Conservation (phyloP, 2,888 invertebrate species). For the Petrolisthes manimaculis region DNA sequence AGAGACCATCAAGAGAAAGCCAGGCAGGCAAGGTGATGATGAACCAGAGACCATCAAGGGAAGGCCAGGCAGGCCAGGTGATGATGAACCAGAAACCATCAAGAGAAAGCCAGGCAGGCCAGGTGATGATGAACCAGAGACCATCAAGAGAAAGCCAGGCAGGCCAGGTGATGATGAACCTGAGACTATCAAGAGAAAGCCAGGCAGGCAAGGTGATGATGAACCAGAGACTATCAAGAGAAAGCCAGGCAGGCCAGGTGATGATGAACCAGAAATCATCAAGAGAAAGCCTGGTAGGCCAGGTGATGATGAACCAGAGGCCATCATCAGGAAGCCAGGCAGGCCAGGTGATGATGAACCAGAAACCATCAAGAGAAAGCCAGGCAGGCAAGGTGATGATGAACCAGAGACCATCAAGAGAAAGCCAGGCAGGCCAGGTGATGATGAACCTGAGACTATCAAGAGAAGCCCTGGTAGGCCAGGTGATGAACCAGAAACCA, state of each 20-base stretch:
- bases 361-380: constrained; percentile 25
- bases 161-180: not conserved
- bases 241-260: constrained; percentile 18
- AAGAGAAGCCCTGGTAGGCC: constrained; percentile 15
- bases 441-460: constrained; percentile 27
- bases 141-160: not conserved
- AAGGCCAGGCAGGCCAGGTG: constrained; percentile 9
- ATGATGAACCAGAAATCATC: constrained; percentile 22
- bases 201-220: constrained; percentile 19
- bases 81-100: constrained; percentile 20
- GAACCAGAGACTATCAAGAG: constrained; percentile 20
- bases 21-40: constrained; percentile 4
- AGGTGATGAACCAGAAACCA: constrained; percentile 31
- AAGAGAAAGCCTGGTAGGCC: not conserved
- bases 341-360: constrained; percentile 12
- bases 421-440: constrained; percentile 26
- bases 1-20: not conserved
- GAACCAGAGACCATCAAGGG: constrained; percentile 19
- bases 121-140: constrained; percentile 9
- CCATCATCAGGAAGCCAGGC: constrained; percentile 1
- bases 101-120: not conserved
- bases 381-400: constrained; percentile 14
- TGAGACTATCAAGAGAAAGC: constrained; percentile 10
- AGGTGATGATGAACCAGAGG: constrained; percentile 25
- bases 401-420: constrained; percentile 31